Base-by-base conservation (phyloP, 2,113 vertebrate genomes). In the Podilymbus podiceps region DNA sequence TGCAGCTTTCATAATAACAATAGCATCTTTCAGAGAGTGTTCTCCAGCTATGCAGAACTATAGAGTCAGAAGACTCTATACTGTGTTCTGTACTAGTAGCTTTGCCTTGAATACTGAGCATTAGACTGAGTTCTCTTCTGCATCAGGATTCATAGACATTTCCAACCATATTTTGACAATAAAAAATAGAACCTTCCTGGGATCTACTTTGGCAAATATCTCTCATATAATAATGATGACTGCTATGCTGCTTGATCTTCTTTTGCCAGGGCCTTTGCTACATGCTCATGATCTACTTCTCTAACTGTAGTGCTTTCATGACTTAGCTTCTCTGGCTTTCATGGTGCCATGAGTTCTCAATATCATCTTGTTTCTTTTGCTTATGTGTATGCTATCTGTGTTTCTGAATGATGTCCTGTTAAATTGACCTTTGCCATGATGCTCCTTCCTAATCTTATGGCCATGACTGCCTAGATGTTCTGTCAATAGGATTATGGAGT, bases 261-360 rank as follows among this genome's bases (percentile, higher is more conserved):
- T 94, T 95, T 95, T 96, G 71, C 38, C 58, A 47, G 52, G 93
- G 53, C 97, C 97, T 94, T 96, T 98, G 84, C 96, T 97, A 44
- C 44, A 85, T 53, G 97, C 98, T 42, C 86, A 83, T 33, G 97
- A 98, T 93, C 97, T 92, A 68, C 88, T 35, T 97, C 89, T 95
- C 92, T 96, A 21, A 90, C 88, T 23, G 90, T 56, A 71, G 92
- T 91, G 55, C 91, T 94, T 56, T 98, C 96, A 59, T 95, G 98
- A 77, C 92, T 97, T 55, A 97, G 42, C 83, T 71, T 14, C 75
- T 96, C 13, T 97, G 98, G 53, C 97, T 98, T 93, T 96, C 98
- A 96, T 97, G 52, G 85, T 95, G 15, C 98, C 98, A 94, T 95
- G 90, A 83, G 97, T 98, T 95, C 94, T 97, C 15, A 97, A 98